phyloP scores from a whole-genome alignment of 1,140 invertebrate species.

The Nephila pilipes region DNA sequence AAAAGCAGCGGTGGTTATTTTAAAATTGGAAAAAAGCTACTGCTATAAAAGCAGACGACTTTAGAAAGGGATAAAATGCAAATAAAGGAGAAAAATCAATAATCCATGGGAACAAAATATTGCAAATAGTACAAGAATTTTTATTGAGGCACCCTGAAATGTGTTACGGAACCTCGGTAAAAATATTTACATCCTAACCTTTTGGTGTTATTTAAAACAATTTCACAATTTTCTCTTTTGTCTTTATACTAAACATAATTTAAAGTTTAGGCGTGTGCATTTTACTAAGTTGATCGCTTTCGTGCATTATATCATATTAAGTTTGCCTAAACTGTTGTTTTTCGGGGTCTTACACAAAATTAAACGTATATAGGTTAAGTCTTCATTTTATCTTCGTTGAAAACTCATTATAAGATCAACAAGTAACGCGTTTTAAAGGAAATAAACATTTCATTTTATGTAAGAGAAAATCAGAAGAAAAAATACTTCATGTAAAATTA shows the following conservation, averaged over 20 bases:
- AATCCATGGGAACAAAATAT: constrained; percentile 31
- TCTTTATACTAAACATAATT: constrained; percentile 1
- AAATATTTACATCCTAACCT: constrained; percentile 28
- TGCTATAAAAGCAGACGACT: constrained; percentile 2
- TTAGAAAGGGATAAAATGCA: constrained; percentile 47
- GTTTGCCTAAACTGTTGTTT: background rate
- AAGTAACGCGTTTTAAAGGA: too few species aligned
- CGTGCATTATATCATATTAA: background rate
- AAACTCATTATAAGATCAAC: too few species aligned
- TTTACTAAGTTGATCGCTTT: constrained; percentile 9
- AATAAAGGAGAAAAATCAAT: constrained; percentile 44
- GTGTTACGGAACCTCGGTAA: background rate
- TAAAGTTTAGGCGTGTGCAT: background rate
- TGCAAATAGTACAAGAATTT: constrained; percentile 33
- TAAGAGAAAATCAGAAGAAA: too few species aligned
- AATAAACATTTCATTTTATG: too few species aligned
- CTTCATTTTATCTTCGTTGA: too few species aligned
- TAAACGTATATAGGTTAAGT: too few species aligned
- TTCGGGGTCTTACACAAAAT: background rate
- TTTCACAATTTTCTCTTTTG: background rate
- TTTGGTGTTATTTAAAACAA: constrained; percentile 12
- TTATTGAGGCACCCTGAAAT: background rate
- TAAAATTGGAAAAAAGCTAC: constrained; percentile 55
- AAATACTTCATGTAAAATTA: too few species aligned
- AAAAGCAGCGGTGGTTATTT: constrained; percentile 41